Percentiles rank a stretch among this genome's conserved stretches.
phyloP scores from a whole-genome alignment of 2,888 invertebrate species.

The Cactoblastis cactorum region DNA sequence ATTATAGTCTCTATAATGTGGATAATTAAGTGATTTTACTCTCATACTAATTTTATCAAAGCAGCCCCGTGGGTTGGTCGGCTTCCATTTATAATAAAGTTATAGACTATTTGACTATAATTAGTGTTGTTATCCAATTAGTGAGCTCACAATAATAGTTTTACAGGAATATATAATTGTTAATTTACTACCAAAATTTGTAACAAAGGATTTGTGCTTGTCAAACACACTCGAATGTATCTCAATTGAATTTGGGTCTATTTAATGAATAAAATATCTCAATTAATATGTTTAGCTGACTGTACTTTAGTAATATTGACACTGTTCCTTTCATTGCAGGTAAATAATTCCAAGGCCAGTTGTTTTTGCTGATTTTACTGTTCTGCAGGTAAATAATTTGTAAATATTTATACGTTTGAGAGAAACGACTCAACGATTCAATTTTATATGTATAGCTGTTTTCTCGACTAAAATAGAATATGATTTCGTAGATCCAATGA shows the following conservation, averaged over 20 bases:
- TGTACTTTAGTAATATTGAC: constrained; percentile 26
- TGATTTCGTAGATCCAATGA: too few relatives aligned
- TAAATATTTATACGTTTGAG: background rate
- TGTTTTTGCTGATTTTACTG: constrained; percentile 14
- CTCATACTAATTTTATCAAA: constrained; percentile 1
- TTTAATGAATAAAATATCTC: background rate
- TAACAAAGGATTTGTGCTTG: too few relatives aligned
- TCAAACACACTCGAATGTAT: background rate
- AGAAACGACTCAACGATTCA: background rate
- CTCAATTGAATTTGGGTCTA: background rate
- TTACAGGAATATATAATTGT: too few relatives aligned
- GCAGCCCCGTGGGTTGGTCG: background rate
- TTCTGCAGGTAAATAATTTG: background rate
- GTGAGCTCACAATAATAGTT: background rate
- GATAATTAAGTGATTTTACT: background rate
- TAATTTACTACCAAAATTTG: too few relatives aligned
- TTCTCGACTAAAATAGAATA: too few relatives aligned
- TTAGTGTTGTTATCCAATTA: background rate
- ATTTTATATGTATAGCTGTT: background rate
- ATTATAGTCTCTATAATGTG: background rate
- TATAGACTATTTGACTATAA: background rate
- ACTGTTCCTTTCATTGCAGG: constrained; percentile 33
- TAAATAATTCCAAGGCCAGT: constrained; percentile 27
- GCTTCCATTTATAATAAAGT: background rate
- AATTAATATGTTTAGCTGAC: background rate